Conservation (phyloP, 2,797 vertebrate genomes). For the Smutsia temminckii region DNA sequence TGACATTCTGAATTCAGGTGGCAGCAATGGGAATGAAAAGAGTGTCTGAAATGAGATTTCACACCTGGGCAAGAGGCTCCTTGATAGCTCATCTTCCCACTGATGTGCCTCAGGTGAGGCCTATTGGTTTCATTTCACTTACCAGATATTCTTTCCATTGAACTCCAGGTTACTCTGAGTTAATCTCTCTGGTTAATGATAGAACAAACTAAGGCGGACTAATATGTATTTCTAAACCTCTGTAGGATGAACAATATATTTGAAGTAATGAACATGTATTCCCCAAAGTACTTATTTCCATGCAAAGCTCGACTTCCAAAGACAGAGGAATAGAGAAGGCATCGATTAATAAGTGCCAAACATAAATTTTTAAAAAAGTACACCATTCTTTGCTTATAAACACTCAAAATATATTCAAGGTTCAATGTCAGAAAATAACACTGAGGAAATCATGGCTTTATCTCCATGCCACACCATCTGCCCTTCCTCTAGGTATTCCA, state of each 20-base stretch:
- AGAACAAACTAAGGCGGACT: background rate
- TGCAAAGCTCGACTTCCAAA: conserved; percentile 26
- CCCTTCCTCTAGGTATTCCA: conserved; percentile 27
- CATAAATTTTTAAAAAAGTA: background rate
- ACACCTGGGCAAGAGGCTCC: too few relatives aligned
- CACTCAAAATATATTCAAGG: background rate
- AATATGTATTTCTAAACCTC: background rate
- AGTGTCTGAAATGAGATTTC: background rate
- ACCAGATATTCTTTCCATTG: background rate
- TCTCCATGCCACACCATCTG: background rate
- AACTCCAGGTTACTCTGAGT: conserved; percentile 19
- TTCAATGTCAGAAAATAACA: conserved; percentile 46
- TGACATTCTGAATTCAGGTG: background rate
- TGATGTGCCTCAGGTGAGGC: background rate
- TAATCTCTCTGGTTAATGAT: background rate
- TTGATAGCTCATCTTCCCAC: background rate
- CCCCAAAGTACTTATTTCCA: conserved; percentile 17
- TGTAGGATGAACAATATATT: background rate
- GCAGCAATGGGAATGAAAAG: background rate
- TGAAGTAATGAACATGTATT: background rate
- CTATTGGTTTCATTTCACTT: background rate
- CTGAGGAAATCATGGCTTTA: background rate
- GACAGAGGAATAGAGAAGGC: background rate
- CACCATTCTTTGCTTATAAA: conserved; percentile 34
- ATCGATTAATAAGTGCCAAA: background rate